phyloP scores from a whole-genome alignment of 2,797 vertebrate genomes.

The Erethizon dorsatum region DNA sequence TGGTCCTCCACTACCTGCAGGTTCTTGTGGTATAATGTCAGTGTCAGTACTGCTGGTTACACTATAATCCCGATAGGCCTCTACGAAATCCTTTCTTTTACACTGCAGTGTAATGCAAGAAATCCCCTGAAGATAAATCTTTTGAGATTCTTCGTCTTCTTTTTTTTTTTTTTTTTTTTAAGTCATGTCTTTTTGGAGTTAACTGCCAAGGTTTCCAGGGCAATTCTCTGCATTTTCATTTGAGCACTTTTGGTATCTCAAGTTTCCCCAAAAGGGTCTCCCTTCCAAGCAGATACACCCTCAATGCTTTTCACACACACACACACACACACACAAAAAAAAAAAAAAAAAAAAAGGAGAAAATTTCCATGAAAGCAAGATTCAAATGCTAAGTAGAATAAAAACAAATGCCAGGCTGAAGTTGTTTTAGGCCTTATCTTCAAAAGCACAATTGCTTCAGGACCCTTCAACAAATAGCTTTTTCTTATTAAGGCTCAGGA shows the following conservation, averaged over 20 bases:
- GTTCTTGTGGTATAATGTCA: slow-evolving; percentile 75
- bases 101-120: slow-evolving; percentile 71
- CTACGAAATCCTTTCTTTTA: slow-evolving; percentile 65
- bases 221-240: slow-evolving; percentile 76
- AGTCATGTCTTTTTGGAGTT: slow-evolving; percentile 57
- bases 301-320: slow-evolving; percentile 82
- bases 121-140: slow-evolving; percentile 66
- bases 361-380: slow-evolving; percentile 81
- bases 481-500: slow-evolving; percentile 86
- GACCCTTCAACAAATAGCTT: slow-evolving; percentile 87
- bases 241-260: slow-evolving; percentile 68
- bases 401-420: slow-evolving; percentile 83
- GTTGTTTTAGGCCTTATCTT: slow-evolving; percentile 91
- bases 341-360: slow-evolving; percentile 66
- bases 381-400: slow-evolving; percentile 83
- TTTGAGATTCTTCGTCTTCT: no score
- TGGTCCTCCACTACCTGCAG: slow-evolving; percentile 82
- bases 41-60: slow-evolving; percentile 84
- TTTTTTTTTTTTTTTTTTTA: background rate
- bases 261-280: slow-evolving; percentile 69
- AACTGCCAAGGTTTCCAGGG: slow-evolving; percentile 60
- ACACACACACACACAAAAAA: background rate
- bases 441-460: slow-evolving; percentile 89
- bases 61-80: slow-evolving; percentile 67
- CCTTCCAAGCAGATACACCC: slow-evolving; percentile 74